Base-by-base conservation (phyloP, 1,140 invertebrate genomes). In the Leptinotarsa texana region DNA sequence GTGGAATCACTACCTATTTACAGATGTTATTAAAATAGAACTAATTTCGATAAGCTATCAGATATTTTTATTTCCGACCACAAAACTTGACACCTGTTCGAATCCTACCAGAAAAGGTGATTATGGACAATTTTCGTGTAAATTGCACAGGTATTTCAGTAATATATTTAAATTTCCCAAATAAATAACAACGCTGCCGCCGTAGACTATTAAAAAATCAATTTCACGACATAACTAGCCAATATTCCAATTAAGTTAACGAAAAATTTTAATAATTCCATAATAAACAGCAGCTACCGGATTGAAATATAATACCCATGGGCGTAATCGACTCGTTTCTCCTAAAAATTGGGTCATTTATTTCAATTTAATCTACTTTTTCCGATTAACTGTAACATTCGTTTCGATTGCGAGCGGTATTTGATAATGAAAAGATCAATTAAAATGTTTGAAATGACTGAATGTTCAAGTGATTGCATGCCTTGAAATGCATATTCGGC, bases 341-440 rank as follows among this genome's bases (percentile, higher is more conserved):
- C 4, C 2, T 21, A 33, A 65, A 65, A 65, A 65, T 65, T 22
- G 21, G 63, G 63, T 65, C 63, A 65, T 65, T 65, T 24, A 24
- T 22, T 65, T 33, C 63, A 33, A 21, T 65, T 65, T 17, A 65
- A 65, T 65, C 63, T 13, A 65, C 63, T 65, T 65, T 65, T 65
- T 65, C 63, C 27, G 63, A 22, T 8, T 65, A 65, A 65, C 21
- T 65, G 63, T 65, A 18, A 65, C 63, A 33, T 22, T 18, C 21
- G 21, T 4, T 33, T 22, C 63, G 63, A 22, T 57, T 57, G 21
- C 63, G 3, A 13, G 63, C 63, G 63, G 63, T 65, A 65, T 65
- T 65, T 65, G 63, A 65, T 65, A 65, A 65, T 65, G 63, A 65
- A 65, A 65, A 33, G 21, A 65, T 65, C 63, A 65, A 65, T 65